Base-by-base conservation (phyloP, 2,888 invertebrate species). In the Cotesia congregata region DNA sequence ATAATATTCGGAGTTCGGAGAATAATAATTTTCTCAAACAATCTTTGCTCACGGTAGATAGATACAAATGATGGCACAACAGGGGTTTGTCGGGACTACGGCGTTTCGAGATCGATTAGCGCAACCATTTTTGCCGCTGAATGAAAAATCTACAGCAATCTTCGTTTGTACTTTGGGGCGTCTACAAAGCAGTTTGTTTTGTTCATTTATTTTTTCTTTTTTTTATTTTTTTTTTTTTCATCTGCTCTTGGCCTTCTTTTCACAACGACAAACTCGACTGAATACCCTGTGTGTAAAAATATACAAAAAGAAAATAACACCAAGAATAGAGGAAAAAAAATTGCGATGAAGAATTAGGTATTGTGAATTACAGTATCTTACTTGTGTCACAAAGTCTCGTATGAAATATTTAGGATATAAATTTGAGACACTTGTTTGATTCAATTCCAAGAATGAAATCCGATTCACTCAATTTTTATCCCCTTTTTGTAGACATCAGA, bases 381-480 rank as follows among this genome's bases (percentile, higher is more conserved):
- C 83, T 79, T 78, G 69, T 79, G 70, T 20, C 77, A 79, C 79
- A 77, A 82, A 82, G 81, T 83, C 83, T 81, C 81, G 82, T 82
- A 82, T 80, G 38, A 67, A 38, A 20, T 20, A 67, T 17, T 62
- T 59, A 39, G 5, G 12, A 39, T 50, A 60, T 5, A 17, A 59
- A 70, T 84, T 85, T 84, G 86, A 84, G 86, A 86, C 86, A 87
- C 86, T 87, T 87, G 86, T 87, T 86, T 85, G 87, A 87, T 87
- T 87, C 86, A 86, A 86, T 87, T 86, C 86, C 80, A 79, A 82
- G 86, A 86, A 86, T 82, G 82, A 83, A 83, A 82, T 83, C 77
- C 80, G 79, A 69, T 78, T 83, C 75, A 82, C 83, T 85, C 84
- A 84, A 86, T 86, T 86, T 86, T 85, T 85, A 84, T 85, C 82